phyloP scores from a whole-genome alignment of 1,140 invertebrate genomes.

The roundworm (Caenorhabditis elegans) region DNA sequence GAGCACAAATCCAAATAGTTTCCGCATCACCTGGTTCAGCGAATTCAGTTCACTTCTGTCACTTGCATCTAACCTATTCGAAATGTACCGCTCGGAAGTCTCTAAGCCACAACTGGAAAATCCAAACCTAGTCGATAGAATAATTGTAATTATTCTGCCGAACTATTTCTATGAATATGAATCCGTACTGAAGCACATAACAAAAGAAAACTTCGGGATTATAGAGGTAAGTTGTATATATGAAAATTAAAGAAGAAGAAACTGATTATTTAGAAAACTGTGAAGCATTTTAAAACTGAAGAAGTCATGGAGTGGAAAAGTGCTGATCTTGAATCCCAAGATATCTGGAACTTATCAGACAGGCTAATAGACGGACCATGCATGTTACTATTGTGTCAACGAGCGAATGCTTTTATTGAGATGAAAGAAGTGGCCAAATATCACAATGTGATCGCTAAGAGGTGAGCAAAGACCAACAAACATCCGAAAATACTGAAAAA shows the following conservation, averaged over 20 bases:
- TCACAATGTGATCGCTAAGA: slow-evolving; percentile 11
- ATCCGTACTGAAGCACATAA: not conserved
- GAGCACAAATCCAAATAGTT: not conserved
- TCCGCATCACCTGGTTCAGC: not conserved
- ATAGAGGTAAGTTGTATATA: not conserved
- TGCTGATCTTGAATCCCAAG: not conserved
- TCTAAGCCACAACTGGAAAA: not conserved
- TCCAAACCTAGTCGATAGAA: not conserved
- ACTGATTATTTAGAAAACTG: no score
- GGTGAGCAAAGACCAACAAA: not conserved
- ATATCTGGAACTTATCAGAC: not conserved
- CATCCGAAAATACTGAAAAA: not conserved
- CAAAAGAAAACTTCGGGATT: not conserved
- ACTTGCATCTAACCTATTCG: not conserved
- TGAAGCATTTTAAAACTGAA: no score
- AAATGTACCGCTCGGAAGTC: not conserved
- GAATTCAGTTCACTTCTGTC: not conserved
- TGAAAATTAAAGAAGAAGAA: no score
- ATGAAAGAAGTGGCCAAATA: not conserved
- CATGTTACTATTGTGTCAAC: slow-evolving; percentile 9
- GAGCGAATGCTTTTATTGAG: slow-evolving; percentile 1
- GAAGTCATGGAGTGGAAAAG: slow-evolving; percentile 16
- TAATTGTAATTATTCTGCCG: not conserved
- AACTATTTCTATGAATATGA: slow-evolving; percentile 26
- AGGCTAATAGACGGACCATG: not conserved